Base-by-base conservation (phyloP, 2,113 vertebrate species). In the Irena cyanogastra region DNA sequence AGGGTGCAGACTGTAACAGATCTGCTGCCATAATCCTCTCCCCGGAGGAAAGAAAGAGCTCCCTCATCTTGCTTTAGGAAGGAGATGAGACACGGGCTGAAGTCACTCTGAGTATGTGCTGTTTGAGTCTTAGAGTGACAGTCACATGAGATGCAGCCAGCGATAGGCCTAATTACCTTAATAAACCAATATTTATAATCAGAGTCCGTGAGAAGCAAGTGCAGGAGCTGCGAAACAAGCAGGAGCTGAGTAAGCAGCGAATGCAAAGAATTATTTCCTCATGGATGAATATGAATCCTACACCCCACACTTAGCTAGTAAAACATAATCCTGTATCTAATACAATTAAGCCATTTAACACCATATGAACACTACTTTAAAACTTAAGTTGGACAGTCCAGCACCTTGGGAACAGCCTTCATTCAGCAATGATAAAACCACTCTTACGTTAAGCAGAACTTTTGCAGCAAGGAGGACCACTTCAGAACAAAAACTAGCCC, bases 291-390 rank as follows among this genome's bases (percentile, higher is more conserved):
- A 89, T 2, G 23, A 79, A 79, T 83, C 31, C 66, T 72, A 57
- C 31, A 53, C 16, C 21, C 19, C 59, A 82, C 39, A 24, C 28
- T 57, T 35, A n/a, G 61, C 57, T 61, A 83, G 31, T 71, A 84
- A 82, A 95, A 79, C 33, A 26, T 71, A 89, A 95, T 80, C 57
- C 57, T 64, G 42, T 35, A 74, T 76, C 88, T 83, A 93, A 87
- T 50, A 63, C 13, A 82, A 88, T 94, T 85, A 89, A 94, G 70
- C 50, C 90, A 89, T 76, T 87, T 95, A 95, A 79, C 44, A 95
- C 37, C 49, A 31, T 11, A 80, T 45, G 54, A 93, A 61, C 27
- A 35, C 42, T 84, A 76, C 77, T 91, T 69, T 54, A 93, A 82
- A 89, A 77, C 42, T 49, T 9, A 2, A 53, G 61, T 45, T 82